Evolutionary conservation across 2,888 invertebrate species (phyloP).

Genomic region (Cepaea hortensis): DNA sequence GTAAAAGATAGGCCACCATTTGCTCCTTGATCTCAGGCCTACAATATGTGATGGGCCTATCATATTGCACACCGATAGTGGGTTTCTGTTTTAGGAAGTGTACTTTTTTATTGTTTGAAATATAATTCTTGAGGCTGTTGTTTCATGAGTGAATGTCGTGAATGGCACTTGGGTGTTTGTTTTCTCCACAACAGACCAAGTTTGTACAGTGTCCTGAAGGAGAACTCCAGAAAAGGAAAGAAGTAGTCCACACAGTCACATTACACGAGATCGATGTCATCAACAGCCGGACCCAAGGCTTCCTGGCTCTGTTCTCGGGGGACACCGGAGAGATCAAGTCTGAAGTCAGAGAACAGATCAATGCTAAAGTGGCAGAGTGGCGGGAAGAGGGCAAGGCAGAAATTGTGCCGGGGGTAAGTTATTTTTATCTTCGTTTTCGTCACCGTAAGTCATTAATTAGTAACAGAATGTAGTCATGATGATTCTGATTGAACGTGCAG

Average conservation of each 20-base stretch:
- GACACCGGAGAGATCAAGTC: constrained; percentile 99
- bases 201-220: constrained; percentile 99
- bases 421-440: not conserved
- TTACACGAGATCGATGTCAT: constrained; percentile 99
- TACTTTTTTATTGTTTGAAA: too few species aligned
- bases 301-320: constrained; percentile 96
- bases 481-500: not conserved
- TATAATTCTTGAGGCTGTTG: too few species aligned
- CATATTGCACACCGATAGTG: too few species aligned
- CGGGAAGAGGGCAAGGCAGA: constrained; percentile 99
- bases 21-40: too few species aligned
- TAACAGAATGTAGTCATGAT: not conserved
- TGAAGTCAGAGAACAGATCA: constrained; percentile 98
- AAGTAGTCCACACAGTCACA: constrained; percentile 97
- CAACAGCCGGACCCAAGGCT: constrained; percentile 97
- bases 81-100: too few species aligned
- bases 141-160: too few species aligned
- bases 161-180: too few species aligned
- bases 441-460: too few species aligned
- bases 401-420: constrained; percentile 92
- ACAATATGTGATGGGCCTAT: too few species aligned
- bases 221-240: constrained; percentile 97
- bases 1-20: too few species aligned
- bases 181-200: constrained; percentile 77
- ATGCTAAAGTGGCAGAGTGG: constrained; percentile 98